These are phyloP conservation scores for Papilio gigon DNA, from an alignment of 2,888 invertebrate genomes.

Conservation along the genomic window DNA sequence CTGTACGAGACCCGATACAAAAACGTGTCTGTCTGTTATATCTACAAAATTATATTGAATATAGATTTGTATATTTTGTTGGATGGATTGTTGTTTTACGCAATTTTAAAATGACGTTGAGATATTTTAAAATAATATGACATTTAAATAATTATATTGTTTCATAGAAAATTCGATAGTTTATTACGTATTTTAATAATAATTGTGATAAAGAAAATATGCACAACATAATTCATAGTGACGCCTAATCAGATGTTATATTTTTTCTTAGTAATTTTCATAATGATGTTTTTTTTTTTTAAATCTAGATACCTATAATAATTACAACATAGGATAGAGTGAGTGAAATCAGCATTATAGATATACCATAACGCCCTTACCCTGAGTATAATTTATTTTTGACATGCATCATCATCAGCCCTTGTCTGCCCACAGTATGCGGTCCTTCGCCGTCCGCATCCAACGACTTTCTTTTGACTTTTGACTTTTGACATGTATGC, in stretches of 20 bases:
- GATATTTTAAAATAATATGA: conserved; percentile 56
- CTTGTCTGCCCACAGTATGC: too few species aligned
- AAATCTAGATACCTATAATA: conserved; percentile 46
- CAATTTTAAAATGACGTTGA: conserved; percentile 50
- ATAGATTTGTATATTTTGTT: conserved; percentile 33
- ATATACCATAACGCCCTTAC: neutral
- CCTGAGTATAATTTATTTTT: too few species aligned
- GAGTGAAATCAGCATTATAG: neutral
- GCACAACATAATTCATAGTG: conserved; percentile 78
- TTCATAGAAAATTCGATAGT: conserved; percentile 59
- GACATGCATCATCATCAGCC: too few species aligned
- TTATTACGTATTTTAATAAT: conserved; percentile 66
- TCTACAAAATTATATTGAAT: conserved; percentile 2
- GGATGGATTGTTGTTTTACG: conserved; percentile 34
- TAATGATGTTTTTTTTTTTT: conserved; percentile 68
- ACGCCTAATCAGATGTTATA: conserved; percentile 77
- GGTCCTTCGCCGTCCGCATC: too few species aligned
- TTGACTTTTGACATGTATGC: neutral
- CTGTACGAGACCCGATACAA: conserved; percentile 28
- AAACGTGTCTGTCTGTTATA: conserved; percentile 21
- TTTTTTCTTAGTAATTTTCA: conserved; percentile 64
- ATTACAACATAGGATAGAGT: conserved; percentile 10
- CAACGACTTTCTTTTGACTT: too few species aligned
- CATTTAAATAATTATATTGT: conserved; percentile 58
- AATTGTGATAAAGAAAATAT: conserved; percentile 79